Percentiles rank a stretch among this genome's conserved stretches.
These are phyloP conservation scores for Cheiracanthium punctorium DNA, from an alignment of 2,888 invertebrate species.

Conservation along the genomic window DNA sequence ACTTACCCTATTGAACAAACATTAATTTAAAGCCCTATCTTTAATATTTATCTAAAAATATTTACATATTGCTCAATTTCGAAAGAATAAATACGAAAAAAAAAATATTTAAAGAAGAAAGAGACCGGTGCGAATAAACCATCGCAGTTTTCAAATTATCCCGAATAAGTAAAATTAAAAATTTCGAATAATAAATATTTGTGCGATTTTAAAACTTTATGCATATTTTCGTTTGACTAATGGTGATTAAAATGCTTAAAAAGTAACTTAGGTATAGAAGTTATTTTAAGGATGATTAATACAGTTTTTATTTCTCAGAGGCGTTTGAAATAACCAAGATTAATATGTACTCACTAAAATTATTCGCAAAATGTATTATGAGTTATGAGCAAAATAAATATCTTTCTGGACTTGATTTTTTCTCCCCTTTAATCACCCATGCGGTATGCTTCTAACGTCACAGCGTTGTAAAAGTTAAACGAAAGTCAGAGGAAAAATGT, in stretches of 20 bases:
- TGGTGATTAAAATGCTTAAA: not conserved
- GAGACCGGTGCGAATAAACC: too few relatives aligned
- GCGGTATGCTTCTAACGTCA: not conserved
- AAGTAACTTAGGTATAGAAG: not conserved
- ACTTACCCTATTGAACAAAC: too few relatives aligned
- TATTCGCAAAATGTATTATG: not conserved
- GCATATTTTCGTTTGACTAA: not conserved
- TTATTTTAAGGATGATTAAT: not conserved
- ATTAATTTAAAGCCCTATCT: too few relatives aligned
- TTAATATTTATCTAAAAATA: too few relatives aligned
- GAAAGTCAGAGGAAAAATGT: not conserved
- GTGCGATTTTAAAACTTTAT: not conserved
- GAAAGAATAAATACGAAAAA: too few relatives aligned
- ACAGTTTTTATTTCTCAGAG: not conserved
- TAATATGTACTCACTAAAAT: not conserved
- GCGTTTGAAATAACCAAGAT: not conserved
- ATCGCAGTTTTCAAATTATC: too few relatives aligned
- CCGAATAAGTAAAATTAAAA: too few relatives aligned
- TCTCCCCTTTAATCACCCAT: not conserved
- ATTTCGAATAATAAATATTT: too few relatives aligned
- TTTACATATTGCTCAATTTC: too few relatives aligned
- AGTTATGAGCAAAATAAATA: not conserved
- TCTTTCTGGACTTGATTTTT: too few relatives aligned
- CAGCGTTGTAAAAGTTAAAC: not conserved
- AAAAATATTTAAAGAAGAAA: too few relatives aligned